A percentile compares a stretch with the other conserved stretches of the same genome.
phyloP scores from a whole-genome alignment of 2,113 vertebrate genomes.

The Phrynosoma blainvillii region DNA sequence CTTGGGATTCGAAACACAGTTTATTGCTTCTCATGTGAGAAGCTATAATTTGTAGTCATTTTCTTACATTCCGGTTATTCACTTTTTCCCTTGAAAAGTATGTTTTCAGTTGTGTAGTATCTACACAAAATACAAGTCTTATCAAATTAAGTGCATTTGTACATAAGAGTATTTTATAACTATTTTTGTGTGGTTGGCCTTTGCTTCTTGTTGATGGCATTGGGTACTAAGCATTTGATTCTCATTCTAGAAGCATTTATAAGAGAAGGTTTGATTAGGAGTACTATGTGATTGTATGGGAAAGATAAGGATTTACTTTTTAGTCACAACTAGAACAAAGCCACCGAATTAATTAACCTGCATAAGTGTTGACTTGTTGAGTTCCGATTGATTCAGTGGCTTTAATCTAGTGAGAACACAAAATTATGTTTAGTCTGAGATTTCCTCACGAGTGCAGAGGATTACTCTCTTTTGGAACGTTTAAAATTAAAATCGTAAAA shows the following conservation, averaged over 20 bases:
- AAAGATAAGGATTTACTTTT: conserved; percentile 31
- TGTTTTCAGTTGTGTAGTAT: conserved; percentile 73
- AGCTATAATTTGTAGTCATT: not conserved
- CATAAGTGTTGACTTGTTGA: too few relatives aligned
- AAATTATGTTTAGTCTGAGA: too few relatives aligned
- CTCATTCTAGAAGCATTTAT: conserved; percentile 10
- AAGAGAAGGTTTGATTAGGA: conserved; percentile 31
- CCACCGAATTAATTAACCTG: too few relatives aligned
- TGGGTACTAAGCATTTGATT: conserved; percentile 33
- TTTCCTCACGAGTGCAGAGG: conserved; percentile 37
- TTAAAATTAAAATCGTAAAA: conserved; percentile 57
- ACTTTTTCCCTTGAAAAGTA: conserved; percentile 57
- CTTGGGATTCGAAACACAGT: not conserved
- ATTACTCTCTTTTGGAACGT: conserved; percentile 49
- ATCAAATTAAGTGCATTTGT: conserved; percentile 44
- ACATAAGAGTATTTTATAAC: conserved; percentile 56
- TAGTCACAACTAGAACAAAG: too few relatives aligned
- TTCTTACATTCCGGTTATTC: not conserved
- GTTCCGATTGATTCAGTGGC: too few relatives aligned
- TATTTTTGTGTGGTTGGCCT: conserved; percentile 31
- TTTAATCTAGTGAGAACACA: too few relatives aligned
- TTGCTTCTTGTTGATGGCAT: conserved; percentile 43
- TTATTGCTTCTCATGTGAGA: not conserved
- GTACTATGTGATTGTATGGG: conserved; percentile 21
- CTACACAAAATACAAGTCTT: conserved; percentile 71